Base-by-base conservation (phyloP, 2,888 invertebrate species). In the Nemurella pictetii region DNA sequence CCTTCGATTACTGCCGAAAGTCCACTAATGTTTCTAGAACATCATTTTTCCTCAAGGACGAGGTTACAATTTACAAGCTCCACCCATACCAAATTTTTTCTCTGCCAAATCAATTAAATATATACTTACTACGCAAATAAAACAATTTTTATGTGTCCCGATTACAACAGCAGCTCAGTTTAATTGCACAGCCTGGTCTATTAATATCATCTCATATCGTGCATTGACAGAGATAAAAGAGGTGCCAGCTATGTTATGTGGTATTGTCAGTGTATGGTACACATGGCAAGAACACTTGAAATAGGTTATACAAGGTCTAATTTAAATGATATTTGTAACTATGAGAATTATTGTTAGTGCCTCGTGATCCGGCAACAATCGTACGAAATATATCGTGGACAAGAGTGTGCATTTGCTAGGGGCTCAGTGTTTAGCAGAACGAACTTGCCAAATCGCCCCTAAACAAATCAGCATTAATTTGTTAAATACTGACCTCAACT, bases 41-140 rank as follows among this genome's bases (percentile, higher is more conserved):
- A 29, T 20, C 30, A 30, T 28, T 30, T 30, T 29, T 15, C 29
- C 7, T 30, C n/a, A 75, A 75, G 26, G 78, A 30, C 78, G 30
- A 78, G 78, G 78, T 78, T 30, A 30, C 30, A 4, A 26, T 75
- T 26, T 28, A 26, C 26, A 75, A 28, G 75, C 75, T 75, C 26
- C 75, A 75, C 75, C 75, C 75, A 75, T 28, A 26, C 75, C 75
- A 75, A 75, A 75, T 75, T 75, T 75, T 75, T 75, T 75, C 28
- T 26, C 75, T 75, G 75, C 75, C 75, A 75, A 28, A 75, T 27
- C 75, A 75, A 75, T 75, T 75, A 55, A 55, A 55, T 55, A 55
- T 55, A 55, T 55, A 55, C 55, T 55, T 55, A 55, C 55, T 55
- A 55, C 55, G 55, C 55, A 55, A 55, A 55, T 55, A 55, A 55